Percentiles rank a stretch among this genome's conserved stretches.
phyloP scores from a whole-genome alignment of 2,113 vertebrate genomes.

The Sitta europaea region DNA sequence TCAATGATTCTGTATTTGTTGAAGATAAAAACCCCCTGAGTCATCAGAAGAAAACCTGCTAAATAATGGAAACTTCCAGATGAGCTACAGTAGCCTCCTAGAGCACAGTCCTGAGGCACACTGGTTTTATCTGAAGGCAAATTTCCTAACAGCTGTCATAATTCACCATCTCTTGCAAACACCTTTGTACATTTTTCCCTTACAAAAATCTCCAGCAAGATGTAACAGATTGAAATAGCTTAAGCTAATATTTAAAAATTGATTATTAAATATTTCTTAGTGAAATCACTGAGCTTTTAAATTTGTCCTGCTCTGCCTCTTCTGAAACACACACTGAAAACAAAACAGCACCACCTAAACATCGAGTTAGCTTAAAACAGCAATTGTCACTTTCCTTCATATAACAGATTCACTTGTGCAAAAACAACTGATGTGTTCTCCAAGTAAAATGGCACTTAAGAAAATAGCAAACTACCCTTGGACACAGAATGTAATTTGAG shows the following conservation, averaged over 20 bases:
- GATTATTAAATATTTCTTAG: background rate
- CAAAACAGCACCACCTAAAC: background rate
- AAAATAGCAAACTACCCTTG: slow-evolving; percentile 21
- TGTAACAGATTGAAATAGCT: background rate
- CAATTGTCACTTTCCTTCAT: background rate
- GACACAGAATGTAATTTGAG: slow-evolving; percentile 27
- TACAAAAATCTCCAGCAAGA: background rate
- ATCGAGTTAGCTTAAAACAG: background rate
- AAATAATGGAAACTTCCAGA: background rate
- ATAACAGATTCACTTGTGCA: background rate
- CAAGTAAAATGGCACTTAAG: slow-evolving; percentile 30
- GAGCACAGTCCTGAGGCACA: background rate
- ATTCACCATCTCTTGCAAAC: background rate
- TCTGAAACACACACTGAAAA: background rate
- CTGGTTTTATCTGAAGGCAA: background rate
- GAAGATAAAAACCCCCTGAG: background rate
- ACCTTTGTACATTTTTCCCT: rapidly evolving
- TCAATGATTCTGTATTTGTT: background rate
- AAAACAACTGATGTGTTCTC: background rate
- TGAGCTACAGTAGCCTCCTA: background rate
- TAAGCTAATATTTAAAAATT: background rate
- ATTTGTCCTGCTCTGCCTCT: background rate
- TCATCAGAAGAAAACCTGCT: background rate
- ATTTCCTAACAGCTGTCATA: background rate
- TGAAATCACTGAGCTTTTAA: background rate